Conservation (phyloP, 1,140 invertebrate genomes). For the Pogonomyrmex californicus region DNA sequence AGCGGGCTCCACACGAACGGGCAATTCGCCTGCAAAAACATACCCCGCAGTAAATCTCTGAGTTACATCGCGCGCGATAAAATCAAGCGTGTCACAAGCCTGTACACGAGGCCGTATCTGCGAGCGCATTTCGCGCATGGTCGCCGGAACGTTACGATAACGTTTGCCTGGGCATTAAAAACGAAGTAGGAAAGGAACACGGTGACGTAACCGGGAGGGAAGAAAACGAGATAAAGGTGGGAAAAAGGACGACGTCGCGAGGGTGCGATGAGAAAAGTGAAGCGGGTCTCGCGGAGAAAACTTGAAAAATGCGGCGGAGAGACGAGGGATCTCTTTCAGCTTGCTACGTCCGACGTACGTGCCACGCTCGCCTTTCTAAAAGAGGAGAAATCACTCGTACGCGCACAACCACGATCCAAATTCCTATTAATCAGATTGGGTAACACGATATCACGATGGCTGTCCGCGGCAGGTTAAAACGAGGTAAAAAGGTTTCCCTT, state of each 20-base stretch:
- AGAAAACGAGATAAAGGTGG: conserved; percentile 51
- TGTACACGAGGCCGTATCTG: background rate
- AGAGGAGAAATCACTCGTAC: conserved; percentile 67
- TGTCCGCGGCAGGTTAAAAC: conserved; percentile 18
- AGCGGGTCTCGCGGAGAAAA: conserved; percentile 46
- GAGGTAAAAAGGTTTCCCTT: conserved; percentile 20
- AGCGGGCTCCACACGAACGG: background rate
- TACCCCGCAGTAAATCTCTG: conserved; percentile 32
- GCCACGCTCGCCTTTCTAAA: conserved; percentile 41
- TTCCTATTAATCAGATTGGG: conserved; percentile 65
- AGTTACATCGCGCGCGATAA: conserved; percentile 62
- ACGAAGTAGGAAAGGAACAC: conserved; percentile 37
- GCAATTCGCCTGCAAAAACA: conserved; percentile 48
- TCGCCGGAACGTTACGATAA: conserved; percentile 69
- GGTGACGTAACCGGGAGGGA: conserved; percentile 9
- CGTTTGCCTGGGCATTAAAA: conserved; percentile 61
- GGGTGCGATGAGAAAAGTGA: conserved; percentile 58
- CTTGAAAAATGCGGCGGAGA: conserved; percentile 72
- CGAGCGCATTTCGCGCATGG: conserved; percentile 32
- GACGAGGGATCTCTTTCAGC: conserved; percentile 63
- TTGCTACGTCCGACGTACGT: conserved; percentile 32
- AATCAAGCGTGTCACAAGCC: conserved; percentile 60
- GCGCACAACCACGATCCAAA: conserved; percentile 43
- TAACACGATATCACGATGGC: conserved; percentile 67
- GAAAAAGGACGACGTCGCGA: conserved; percentile 20